These are phyloP conservation scores for Zaprionus nigranus DNA, from an alignment of 1,140 invertebrate species.

Conservation along the genomic window DNA sequence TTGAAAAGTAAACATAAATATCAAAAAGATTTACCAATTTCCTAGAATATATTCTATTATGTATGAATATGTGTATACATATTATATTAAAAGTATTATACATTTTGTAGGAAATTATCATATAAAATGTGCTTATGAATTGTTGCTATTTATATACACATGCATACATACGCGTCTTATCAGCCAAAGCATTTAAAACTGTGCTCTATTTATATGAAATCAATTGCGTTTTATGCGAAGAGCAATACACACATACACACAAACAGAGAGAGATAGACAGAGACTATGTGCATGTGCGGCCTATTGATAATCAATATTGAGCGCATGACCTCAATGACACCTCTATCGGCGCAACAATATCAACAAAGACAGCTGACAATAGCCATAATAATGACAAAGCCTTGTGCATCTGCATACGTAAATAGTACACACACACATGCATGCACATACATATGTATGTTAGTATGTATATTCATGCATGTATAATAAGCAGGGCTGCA, in stretches of 20 bases:
- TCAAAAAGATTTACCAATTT: neutral
- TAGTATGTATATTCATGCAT: constrained; percentile 1
- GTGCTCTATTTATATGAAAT: constrained; percentile 18
- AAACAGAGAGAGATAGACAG: neutral
- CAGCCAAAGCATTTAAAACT: constrained; percentile 13
- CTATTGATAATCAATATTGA: constrained; percentile 55
- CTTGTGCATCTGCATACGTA: neutral
- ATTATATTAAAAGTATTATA: too few relatives aligned
- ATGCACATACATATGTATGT: neutral
- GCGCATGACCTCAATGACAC: constrained; percentile 52
- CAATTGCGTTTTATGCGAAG: constrained; percentile 9
- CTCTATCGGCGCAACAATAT: constrained; percentile 11
- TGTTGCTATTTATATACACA: constrained; percentile 21
- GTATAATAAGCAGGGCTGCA: neutral
- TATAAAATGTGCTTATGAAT: neutral
- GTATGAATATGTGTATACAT: too few relatives aligned
- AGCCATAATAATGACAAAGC: constrained; percentile 22
- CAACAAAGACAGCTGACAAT: constrained; percentile 16
- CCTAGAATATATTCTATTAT: neutral
- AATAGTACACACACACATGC: neutral
- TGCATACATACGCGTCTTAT: constrained; percentile 11
- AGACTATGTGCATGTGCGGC: neutral
- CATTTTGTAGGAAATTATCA: neutral
- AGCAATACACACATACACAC: neutral
- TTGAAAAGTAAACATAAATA: neutral